phyloP scores from a whole-genome alignment of 2,888 invertebrate genomes.

The Smittia sp. region DNA sequence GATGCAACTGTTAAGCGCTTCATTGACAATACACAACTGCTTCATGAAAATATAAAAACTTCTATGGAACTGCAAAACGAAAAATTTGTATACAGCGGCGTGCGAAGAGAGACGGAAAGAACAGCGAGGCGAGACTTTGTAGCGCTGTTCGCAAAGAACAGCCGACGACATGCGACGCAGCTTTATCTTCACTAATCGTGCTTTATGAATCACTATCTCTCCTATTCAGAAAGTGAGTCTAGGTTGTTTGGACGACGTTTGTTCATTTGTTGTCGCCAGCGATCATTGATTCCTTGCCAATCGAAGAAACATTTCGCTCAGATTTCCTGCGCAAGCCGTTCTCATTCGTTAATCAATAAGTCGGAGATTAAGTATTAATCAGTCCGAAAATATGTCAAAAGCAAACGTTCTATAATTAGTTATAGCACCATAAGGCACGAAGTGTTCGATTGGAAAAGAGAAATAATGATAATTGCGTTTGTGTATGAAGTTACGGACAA shows the following conservation, averaged over 20 bases:
- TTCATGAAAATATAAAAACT: slow-evolving; percentile 31
- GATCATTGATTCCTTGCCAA: too few relatives aligned
- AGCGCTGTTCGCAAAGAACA: not conserved
- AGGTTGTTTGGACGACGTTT: too few relatives aligned
- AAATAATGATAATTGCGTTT: not conserved
- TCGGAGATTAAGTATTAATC: too few relatives aligned
- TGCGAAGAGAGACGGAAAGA: not conserved
- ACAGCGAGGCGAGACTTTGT: not conserved
- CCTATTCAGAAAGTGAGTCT: too few relatives aligned
- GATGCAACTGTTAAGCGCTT: slow-evolving; percentile 34
- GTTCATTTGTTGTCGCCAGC: too few relatives aligned
- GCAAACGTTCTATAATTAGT: not conserved
- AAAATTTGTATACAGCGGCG: not conserved
- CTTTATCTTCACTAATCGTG: not conserved
- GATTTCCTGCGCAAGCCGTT: too few relatives aligned
- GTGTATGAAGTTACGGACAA: not conserved
- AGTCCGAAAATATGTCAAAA: not conserved
- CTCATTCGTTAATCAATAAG: too few relatives aligned
- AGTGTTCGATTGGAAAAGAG: not conserved
- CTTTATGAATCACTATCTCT: not conserved
- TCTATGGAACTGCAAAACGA: slow-evolving; percentile 4
- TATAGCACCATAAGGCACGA: not conserved
- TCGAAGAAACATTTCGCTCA: too few relatives aligned
- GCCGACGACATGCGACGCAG: not conserved
- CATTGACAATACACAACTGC: slow-evolving; percentile 37